phyloP scores from a whole-genome alignment of 2,888 invertebrate genomes.

The Anthophora plumipes region DNA sequence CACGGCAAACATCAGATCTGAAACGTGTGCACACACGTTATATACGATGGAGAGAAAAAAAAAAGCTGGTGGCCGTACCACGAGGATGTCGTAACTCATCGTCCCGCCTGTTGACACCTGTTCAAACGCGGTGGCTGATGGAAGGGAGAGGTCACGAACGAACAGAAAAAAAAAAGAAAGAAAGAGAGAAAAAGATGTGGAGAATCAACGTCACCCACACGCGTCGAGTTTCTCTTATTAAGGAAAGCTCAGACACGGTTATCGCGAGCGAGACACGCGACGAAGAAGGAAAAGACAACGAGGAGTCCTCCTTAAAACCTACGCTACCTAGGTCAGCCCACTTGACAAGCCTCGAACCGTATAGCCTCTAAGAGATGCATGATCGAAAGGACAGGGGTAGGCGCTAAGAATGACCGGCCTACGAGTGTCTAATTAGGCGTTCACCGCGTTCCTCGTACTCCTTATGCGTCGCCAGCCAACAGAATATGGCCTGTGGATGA shows the following conservation, averaged over 20 bases:
- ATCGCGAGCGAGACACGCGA: slow-evolving; percentile 46
- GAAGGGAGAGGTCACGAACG: slow-evolving; percentile 39
- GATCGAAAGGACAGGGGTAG: slow-evolving; percentile 60
- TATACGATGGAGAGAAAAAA: not conserved
- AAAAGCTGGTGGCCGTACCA: not conserved
- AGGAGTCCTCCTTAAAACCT: slow-evolving; percentile 66
- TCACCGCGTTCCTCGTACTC: slow-evolving; percentile 46
- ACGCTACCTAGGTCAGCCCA: slow-evolving; percentile 69
- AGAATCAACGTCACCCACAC: slow-evolving; percentile 57
- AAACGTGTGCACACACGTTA: slow-evolving; percentile 54
- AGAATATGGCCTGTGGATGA: slow-evolving; percentile 49
- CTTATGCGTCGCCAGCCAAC: slow-evolving; percentile 35
- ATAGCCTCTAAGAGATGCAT: slow-evolving; percentile 41
- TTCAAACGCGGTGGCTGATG: slow-evolving; percentile 69
- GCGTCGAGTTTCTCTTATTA: slow-evolving; percentile 54
- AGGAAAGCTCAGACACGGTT: slow-evolving; percentile 38
- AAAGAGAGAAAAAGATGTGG: slow-evolving; percentile 29
- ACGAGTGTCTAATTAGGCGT: slow-evolving; percentile 72
- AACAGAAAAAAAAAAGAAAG: not conserved
- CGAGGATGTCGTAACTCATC: slow-evolving; percentile 49
- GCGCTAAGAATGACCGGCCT: slow-evolving; percentile 68
- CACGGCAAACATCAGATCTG: slow-evolving; percentile 47
- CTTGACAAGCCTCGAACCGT: slow-evolving; percentile 51
- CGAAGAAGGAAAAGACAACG: slow-evolving; percentile 66
- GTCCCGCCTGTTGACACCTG: slow-evolving; percentile 68